These are phyloP conservation scores for Isichthys henryi DNA, from an alignment of 2,113 vertebrate species.

Conservation along the genomic window DNA sequence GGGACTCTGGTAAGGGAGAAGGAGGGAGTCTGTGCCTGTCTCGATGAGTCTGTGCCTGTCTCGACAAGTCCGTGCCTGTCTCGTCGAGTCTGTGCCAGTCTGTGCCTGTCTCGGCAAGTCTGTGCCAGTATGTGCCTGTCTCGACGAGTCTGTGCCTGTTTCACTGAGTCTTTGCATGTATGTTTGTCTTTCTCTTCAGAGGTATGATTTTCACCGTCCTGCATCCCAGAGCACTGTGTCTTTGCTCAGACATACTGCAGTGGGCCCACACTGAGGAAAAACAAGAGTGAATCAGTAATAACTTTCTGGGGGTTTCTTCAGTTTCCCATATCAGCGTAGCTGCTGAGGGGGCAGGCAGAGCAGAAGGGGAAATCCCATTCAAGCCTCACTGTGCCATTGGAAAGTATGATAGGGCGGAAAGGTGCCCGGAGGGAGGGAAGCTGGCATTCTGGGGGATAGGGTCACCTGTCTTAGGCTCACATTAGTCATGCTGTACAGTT, in stretches of 20 bases:
- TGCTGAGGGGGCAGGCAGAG: slow-evolving; percentile 48
- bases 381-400: not conserved
- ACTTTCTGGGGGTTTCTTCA: slow-evolving; percentile 18
- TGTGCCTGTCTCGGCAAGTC: not conserved
- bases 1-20: not conserved
- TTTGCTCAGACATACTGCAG: not conserved
- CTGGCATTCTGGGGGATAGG: not conserved
- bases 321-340: slow-evolving; percentile 18
- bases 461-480: not conserved
- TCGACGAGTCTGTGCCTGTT: not conserved
- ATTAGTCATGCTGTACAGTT: not conserved
- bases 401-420: slow-evolving; percentile 37
- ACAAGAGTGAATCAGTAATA: not conserved
- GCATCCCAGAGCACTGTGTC: not conserved
- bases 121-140: not conserved
- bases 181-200: not conserved
- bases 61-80: not conserved
- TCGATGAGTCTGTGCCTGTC: not conserved
- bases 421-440: slow-evolving; percentile 51
- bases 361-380: slow-evolving; percentile 42
- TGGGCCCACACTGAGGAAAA: not conserved
- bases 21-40: not conserved
- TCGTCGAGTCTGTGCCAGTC: not conserved
- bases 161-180: not conserved
- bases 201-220: not conserved